These are phyloP conservation scores for Triplophysa rosa DNA, from an alignment of 2,113 vertebrate species.

Conservation along the genomic window DNA sequence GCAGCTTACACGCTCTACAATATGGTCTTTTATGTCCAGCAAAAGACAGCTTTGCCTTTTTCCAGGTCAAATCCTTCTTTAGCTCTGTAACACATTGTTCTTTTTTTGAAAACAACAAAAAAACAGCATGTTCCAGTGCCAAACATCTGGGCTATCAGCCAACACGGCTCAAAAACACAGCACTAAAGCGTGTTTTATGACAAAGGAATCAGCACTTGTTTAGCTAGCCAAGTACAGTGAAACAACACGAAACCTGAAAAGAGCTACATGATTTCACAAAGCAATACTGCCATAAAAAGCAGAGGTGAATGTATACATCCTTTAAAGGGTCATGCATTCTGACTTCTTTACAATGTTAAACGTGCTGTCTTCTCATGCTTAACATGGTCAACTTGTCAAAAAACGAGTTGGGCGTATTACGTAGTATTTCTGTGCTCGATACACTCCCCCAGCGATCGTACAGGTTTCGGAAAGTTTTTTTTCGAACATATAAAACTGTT, in stretches of 20 bases:
- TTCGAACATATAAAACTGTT: too few relatives aligned
- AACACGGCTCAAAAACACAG: slow-evolving; percentile 1
- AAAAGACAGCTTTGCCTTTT: slow-evolving; percentile 19
- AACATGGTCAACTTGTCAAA: too few relatives aligned
- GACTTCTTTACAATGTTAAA: too few relatives aligned
- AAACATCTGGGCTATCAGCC: slow-evolving; percentile 38
- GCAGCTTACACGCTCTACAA: slow-evolving; percentile 24
- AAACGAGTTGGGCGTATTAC: too few relatives aligned
- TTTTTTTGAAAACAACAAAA: neutral
- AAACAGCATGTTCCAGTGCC: neutral
- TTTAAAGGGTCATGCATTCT: too few relatives aligned
- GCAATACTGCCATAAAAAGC: neutral
- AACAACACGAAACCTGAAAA: neutral
- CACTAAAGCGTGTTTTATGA: slow-evolving; percentile 24
- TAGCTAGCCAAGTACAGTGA: slow-evolving; percentile 13
- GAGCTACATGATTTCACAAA: neutral
- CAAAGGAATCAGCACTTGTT: slow-evolving; percentile 8
- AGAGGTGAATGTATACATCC: neutral
- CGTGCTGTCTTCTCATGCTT: too few relatives aligned
- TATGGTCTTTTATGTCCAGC: slow-evolving; percentile 40
- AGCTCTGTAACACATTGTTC: slow-evolving; percentile 18
- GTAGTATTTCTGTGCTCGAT: too few relatives aligned
- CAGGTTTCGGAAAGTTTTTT: too few relatives aligned
- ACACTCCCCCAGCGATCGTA: too few relatives aligned
- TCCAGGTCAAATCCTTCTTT: slow-evolving; percentile 38